Percentiles rank a stretch among this genome's conserved stretches.
phyloP scores from a whole-genome alignment of 1,140 invertebrate genomes.

The Agraylea sexmaculata region DNA sequence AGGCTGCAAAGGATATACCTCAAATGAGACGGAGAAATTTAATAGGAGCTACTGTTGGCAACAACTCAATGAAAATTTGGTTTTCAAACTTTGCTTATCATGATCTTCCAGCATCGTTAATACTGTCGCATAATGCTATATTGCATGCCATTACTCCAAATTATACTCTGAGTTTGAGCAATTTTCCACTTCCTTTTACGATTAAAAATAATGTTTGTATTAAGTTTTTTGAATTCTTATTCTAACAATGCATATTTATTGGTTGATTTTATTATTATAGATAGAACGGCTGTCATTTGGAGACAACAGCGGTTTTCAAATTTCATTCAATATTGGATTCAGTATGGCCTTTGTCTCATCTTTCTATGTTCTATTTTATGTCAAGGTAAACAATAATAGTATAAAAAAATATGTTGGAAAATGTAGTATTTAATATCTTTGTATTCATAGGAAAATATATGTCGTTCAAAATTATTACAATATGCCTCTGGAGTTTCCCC shows the following conservation, averaged over 20 bases:
- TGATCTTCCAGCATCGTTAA: constrained; percentile 50
- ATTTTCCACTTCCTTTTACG: constrained; percentile 54
- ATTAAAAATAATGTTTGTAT: constrained; percentile 32
- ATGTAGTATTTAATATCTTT: constrained; percentile 5
- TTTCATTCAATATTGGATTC: constrained; percentile 52
- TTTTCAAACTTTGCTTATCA: constrained; percentile 59
- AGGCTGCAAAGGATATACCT: constrained; percentile 13
- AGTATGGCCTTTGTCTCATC: constrained; percentile 62
- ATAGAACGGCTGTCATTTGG: constrained; percentile 37
- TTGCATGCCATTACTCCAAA: constrained; percentile 30
- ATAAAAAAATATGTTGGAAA: constrained; percentile 1
- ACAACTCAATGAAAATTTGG: constrained; percentile 39
- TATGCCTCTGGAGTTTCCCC: constrained; percentile 66
- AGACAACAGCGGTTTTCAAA: constrained; percentile 47
- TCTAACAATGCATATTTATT: constrained; percentile 4
- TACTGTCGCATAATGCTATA: constrained; percentile 49
- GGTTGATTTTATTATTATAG: constrained; percentile 21
- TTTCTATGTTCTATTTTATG: constrained; percentile 60
- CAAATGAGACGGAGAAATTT: constrained; percentile 35
- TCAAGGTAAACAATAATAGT: constrained; percentile 44
- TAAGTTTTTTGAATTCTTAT: constrained; percentile 2
- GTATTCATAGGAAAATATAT: constrained; percentile 37
- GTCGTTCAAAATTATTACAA: constrained; percentile 42
- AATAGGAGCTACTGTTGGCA: constrained; percentile 34
- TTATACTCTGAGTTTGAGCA: constrained; percentile 45